phyloP scores from a whole-genome alignment of 2,797 vertebrate genomes.

The Gorsachius magnificus region DNA sequence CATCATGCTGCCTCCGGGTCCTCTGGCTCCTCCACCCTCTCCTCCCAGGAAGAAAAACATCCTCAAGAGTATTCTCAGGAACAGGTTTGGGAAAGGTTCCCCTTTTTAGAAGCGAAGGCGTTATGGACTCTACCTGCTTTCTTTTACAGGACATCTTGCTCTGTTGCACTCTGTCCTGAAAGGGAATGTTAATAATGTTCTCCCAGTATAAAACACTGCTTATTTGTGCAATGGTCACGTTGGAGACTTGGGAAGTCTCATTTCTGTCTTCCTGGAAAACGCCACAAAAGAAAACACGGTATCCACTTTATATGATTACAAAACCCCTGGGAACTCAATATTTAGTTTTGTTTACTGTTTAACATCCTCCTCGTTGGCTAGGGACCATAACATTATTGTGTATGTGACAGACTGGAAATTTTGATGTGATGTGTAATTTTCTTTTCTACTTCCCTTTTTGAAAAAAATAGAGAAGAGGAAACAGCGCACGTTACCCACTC shows the following conservation, averaged over 20 bases:
- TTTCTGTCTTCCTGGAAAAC: neutral
- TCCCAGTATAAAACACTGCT: accelerated
- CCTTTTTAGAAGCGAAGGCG: neutral
- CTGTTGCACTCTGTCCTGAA: neutral
- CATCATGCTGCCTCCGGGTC: neutral
- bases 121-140: neutral
- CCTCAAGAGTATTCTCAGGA: neutral
- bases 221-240: neutral
- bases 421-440: neutral
- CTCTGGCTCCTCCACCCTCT: neutral
- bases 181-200: neutral
- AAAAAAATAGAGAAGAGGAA: neutral
- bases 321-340: neutral
- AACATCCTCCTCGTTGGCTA: neutral
- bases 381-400: neutral
- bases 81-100: neutral
- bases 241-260: neutral
- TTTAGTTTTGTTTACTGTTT: neutral
- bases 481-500: neutral
- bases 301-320: neutral
- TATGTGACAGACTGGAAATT: neutral
- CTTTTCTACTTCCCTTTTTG: conserved; percentile 18
- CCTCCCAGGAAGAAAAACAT: neutral
- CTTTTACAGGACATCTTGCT: neutral
- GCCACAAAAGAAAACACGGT: neutral